Evolutionary conservation across 2,797 vertebrate genomes (phyloP).

Genomic region (Lithobates pipiens): DNA sequence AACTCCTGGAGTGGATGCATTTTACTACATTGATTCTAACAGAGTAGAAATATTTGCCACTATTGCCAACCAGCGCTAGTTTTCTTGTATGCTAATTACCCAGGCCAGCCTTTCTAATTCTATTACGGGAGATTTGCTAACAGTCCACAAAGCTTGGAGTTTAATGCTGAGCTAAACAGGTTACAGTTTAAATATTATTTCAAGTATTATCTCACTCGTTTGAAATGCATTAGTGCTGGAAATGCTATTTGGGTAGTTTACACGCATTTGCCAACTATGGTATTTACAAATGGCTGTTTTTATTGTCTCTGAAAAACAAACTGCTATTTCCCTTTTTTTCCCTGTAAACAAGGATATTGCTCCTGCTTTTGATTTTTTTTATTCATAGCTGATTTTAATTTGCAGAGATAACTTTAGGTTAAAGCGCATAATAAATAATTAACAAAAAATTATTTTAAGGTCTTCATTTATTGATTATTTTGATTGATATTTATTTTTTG

Average conservation of each 20-base stretch:
- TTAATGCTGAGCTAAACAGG: background rate
- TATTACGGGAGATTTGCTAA: background rate
- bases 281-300: background rate
- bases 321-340: background rate
- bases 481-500: too few relatives aligned
- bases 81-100: background rate
- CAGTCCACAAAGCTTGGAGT: background rate
- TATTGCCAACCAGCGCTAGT: background rate
- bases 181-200: background rate
- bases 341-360: background rate
- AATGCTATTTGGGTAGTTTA: background rate
- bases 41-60: constrained; percentile 29
- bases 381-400: too few relatives aligned
- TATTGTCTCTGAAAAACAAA: background rate
- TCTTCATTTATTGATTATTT: too few relatives aligned
- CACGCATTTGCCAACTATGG: background rate
- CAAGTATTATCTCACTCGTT: background rate
- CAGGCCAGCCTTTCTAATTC: background rate
- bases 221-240: background rate
- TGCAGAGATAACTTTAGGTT: too few relatives aligned
- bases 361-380: background rate
- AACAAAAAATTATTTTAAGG: too few relatives aligned
- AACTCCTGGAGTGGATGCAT: background rate
- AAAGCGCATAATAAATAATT: too few relatives aligned
- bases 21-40: constrained; percentile 12